Evolutionary conservation across 1,140 invertebrate species (phyloP).

Genomic region (Drosophila eugracilis): DNA sequence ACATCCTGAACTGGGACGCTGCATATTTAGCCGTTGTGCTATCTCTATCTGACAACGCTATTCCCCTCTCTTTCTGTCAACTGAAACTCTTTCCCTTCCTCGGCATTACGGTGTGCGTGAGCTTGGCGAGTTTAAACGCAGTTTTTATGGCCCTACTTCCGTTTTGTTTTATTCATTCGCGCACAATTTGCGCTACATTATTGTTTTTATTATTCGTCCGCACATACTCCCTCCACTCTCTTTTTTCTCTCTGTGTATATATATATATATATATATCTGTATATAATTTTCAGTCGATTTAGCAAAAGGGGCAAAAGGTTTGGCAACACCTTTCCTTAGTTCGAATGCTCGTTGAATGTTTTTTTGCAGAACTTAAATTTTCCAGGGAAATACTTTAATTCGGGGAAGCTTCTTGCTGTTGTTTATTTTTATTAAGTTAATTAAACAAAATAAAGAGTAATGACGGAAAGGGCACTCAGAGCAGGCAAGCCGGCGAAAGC

Average conservation of each 20-base stretch:
- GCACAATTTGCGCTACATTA: slow-evolving; percentile 80
- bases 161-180: slow-evolving; percentile 80
- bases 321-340: not conserved
- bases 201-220: slow-evolving; percentile 77
- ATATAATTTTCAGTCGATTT: slow-evolving; percentile 64
- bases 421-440: too few species aligned
- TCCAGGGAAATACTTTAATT: too few species aligned
- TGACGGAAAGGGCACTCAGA: too few species aligned
- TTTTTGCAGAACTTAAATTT: too few species aligned
- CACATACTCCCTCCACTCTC: too few species aligned
- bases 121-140: slow-evolving; percentile 68
- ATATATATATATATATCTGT: too few species aligned
- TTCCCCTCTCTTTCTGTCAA: not conserved
- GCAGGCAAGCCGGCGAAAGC: too few species aligned
- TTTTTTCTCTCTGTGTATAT: too few species aligned
- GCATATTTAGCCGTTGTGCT: slow-evolving; percentile 57
- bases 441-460: too few species aligned
- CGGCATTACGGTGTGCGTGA: slow-evolving; percentile 30
- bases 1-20: slow-evolving; percentile 61
- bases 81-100: not conserved
- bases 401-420: too few species aligned
- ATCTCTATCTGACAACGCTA: slow-evolving; percentile 11
- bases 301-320: slow-evolving; percentile 31
- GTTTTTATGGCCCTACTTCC: slow-evolving; percentile 77
- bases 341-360: not conserved